Evolutionary conservation across 2,113 vertebrate species (phyloP), one percentile per base, ranked within the genome.

Genomic region (Apodemus speciosus): DNA sequence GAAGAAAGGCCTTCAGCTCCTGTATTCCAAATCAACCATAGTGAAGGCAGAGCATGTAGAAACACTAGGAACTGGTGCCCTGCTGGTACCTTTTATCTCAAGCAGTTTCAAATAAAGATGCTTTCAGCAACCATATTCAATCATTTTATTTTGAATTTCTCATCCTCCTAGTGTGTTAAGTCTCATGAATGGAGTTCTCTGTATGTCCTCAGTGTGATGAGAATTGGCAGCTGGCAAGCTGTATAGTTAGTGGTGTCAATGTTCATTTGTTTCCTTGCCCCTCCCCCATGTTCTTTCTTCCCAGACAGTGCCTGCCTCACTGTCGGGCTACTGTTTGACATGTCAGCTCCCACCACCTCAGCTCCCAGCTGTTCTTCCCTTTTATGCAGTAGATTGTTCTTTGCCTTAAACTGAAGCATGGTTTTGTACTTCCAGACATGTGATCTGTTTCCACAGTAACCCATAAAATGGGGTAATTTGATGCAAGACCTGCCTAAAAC

Each of bases 251-350:
- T 97, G 97, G 95, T 97, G 97, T 98, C 96, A 97, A 85, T 51
- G 15, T 93, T 97, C 94, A 85, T 93, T 97, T 98, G 96, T 92
- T 92, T 62, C n/a, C 90, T 49, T 20, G 27, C n/a, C 89, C 27
- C 60, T 46, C 86, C 56, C 81, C 88, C 46, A 35, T 0, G 1
- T 20, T 5, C 2, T 51, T 85, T 89, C 85, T 96, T 93, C 83
- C 96, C 97, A 98, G 98, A 97, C 97, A 89, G 97, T 64, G 92
- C 95, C 96, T 97, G 94, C 97, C 96, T 98, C 95, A 75, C 97
- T 97, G 98, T 98, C 98, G 98, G 98, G 97, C 98, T 98, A 98
- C 98, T 97, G 97, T 98, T 98, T 98, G 98, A 98, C 98, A 98
- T 98, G 98, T 98, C 97, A 98, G 97, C 95, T 97, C 95, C 95